Evolutionary conservation across 2,797 vertebrate species (phyloP).

Genomic region (Chrysocyon brachyurus): DNA sequence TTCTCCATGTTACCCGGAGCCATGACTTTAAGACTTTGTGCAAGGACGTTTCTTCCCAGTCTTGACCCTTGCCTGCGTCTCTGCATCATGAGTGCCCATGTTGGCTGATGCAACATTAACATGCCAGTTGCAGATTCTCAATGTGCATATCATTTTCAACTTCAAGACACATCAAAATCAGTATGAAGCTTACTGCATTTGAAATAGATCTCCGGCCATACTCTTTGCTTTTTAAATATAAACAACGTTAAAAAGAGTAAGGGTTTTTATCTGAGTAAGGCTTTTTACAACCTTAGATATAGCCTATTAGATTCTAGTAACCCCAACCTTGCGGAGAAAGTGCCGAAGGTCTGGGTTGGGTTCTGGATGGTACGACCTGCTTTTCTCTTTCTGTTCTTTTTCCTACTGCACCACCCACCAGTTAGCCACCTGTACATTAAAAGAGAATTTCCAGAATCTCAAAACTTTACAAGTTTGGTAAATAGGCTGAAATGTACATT

Average conservation of each 20-base stretch:
- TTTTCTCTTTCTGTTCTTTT: background rate
- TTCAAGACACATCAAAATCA: background rate
- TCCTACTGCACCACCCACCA: background rate
- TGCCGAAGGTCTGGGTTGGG: background rate
- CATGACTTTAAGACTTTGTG: background rate
- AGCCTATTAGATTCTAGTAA: conserved; percentile 6
- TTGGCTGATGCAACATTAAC: background rate
- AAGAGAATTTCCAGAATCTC: conserved; percentile 3
- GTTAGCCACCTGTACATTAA: background rate
- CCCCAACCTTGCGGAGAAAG: background rate
- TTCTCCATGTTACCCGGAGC: background rate
- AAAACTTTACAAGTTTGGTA: background rate
- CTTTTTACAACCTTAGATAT: background rate
- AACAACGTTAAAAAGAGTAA: background rate
- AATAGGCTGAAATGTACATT: background rate
- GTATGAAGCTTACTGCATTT: background rate
- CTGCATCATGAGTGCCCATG: background rate
- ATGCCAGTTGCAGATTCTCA: background rate
- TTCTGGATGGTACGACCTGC: background rate
- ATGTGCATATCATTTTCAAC: background rate
- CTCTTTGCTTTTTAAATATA: background rate
- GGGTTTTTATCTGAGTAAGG: background rate
- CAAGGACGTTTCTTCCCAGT: background rate
- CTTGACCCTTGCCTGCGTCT: background rate
- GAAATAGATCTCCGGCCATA: background rate